phyloP scores from a whole-genome alignment of 2,797 vertebrate species.

The Periparus ater region DNA sequence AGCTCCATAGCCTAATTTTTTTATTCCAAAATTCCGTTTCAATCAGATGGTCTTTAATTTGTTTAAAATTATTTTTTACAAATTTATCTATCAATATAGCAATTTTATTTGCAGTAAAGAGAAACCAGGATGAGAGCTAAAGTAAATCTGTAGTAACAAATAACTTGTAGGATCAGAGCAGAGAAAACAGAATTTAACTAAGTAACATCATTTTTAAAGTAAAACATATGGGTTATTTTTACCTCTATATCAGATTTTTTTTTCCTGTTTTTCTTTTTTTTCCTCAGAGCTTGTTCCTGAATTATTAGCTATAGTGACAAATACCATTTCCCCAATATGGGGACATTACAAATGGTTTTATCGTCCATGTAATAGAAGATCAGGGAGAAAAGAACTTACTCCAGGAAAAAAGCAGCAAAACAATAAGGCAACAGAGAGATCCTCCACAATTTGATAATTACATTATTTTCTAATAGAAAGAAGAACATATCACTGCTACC shows the following conservation, averaged over 20 bases:
- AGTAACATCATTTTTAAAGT: neutral
- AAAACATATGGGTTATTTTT: neutral
- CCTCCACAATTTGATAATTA: neutral
- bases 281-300: neutral
- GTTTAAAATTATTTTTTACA: neutral
- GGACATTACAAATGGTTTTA: neutral
- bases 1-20: neutral
- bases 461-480: neutral
- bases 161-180: neutral
- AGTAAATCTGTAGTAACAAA: neutral
- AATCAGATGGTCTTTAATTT: neutral
- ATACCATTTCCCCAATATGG: neutral
- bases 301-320: neutral
- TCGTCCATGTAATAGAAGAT: neutral
- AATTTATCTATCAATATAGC: neutral
- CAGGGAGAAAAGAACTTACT: neutral
- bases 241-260: neutral
- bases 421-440: neutral
- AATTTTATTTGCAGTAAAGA: neutral
- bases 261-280: neutral
- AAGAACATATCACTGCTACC: neutral
- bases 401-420: neutral
- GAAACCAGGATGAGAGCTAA: neutral
- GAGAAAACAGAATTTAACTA: neutral
- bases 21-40: neutral